Conservation (phyloP, 2,113 vertebrate species). For the Indicator maculatus region DNA sequence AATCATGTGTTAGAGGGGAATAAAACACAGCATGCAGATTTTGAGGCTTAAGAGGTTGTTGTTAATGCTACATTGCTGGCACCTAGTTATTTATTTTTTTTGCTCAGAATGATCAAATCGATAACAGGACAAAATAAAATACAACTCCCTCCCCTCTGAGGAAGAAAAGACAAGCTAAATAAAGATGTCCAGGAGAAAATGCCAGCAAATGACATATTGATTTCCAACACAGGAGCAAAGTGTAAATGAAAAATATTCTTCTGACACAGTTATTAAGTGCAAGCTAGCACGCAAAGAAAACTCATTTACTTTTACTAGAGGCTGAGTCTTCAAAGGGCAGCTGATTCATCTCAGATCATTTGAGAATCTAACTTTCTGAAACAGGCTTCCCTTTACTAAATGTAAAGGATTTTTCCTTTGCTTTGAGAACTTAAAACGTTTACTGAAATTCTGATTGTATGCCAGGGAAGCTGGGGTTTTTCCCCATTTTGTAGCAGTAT, state of each 20-base stretch:
- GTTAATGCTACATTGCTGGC: constrained; percentile 66
- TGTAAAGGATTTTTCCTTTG: neutral
- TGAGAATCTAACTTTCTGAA: constrained; percentile 6
- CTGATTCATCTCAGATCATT: constrained; percentile 10
- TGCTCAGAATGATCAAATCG: constrained; percentile 69
- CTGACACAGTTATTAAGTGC: constrained; percentile 71
- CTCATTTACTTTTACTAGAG: constrained; percentile 43
- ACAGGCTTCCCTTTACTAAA: neutral
- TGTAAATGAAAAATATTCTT: constrained; percentile 79
- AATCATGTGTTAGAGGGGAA: constrained; percentile 16
- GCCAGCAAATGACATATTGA: constrained; percentile 73
- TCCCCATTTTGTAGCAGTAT: neutral
- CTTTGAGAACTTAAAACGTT: constrained; percentile 8
- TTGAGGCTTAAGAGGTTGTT: constrained; percentile 68
- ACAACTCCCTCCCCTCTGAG: constrained; percentile 47
- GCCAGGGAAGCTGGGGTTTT: neutral
- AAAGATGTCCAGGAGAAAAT: constrained; percentile 71
- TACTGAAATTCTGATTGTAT: neutral
- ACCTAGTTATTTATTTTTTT: constrained; percentile 77
- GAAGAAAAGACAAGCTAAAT: constrained; percentile 74
- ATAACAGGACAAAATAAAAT: constrained; percentile 75
- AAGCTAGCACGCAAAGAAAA: constrained; percentile 43
- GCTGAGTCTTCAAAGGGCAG: constrained; percentile 36
- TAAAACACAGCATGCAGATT: constrained; percentile 37
- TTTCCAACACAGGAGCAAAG: constrained; percentile 73